Evolutionary conservation across 2,888 invertebrate genomes (phyloP), one percentile per base, ranked within the genome.

Genomic region (Acleris sparsana): DNA sequence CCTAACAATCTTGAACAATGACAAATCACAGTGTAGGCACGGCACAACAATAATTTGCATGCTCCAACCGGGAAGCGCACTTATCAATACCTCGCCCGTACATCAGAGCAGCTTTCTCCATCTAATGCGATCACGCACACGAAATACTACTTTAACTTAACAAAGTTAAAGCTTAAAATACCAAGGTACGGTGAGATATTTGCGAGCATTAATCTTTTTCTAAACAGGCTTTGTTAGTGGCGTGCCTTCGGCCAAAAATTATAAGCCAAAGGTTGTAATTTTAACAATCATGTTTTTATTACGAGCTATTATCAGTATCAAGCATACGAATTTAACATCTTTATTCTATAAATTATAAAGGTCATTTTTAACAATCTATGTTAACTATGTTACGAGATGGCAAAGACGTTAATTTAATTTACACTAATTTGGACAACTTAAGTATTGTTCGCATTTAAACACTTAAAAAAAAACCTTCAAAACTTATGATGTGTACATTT

Each of bases 31-130:
- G 57, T 66, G 52, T 62, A 61, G 61, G 66, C 66, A 66, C 65
- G 66, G 66, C 66, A 25, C 56, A 57, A 57, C 61, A 57, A 66
- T 66, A 66, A 69, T 69, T 69, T 69, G 69, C 66, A 69, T 59
- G 61, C 25, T 17, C 74, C 77, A 75, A 86, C 85, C 84, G 85
- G 87, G 87, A 88, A 89, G 88, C 84, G 73, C 76, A 82, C 84
- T 87, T 88, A 88, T 88, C 88, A 89, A 82, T 79, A 74, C 79
- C 75, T 73, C 68, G 72, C 68, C 75, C 76, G 82, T 85, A 85
- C 87, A 87, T 88, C 88, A 83, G 78, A 67, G 62, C 71, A 73
- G 85, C 88, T 88, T 88, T 89, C 88, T 85, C 87, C 73, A 73
- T 64, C 68, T 64, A 64, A 68, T 20, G 39, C 57, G 48, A 67